Evolutionary conservation across 23 tunicate species (phyloP), one percentile per base, ranked within the genome.

Genomic region (Ciona savignyi): DNA sequence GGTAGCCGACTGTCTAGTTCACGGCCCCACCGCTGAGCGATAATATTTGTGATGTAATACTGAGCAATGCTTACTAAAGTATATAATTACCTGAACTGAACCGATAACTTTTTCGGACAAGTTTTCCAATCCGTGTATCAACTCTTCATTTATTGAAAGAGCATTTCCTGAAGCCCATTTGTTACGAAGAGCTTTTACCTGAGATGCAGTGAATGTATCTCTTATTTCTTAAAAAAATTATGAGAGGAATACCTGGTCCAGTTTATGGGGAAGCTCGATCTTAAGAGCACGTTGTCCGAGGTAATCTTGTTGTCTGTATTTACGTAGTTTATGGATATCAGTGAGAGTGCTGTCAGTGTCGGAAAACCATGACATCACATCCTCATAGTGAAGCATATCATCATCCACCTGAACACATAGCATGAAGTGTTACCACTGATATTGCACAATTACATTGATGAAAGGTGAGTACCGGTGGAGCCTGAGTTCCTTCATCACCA

Each of bases 231-330:
- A 2, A 3, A 23, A 3, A 0, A 48, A n/a, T 72, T 35, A 30
- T 28, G 23, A 2, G 51, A 25, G 35, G 34, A 20, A 51, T 33
- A 0, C 96, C 85, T 78, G 82, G 4, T 75, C 80, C n/a, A 33
- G 29, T 74, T 74, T 79, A 0, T 62, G 73, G 15, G 64, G 85
- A 23, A 89, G 69, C 25, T 95, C 87, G 0, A 76, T 23, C 27
- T 34, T 60, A 65, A 95, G 66, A 1, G 69, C 63, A 34, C 42
- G 32, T 51, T 78, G 77, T 15, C 81, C 75, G 1, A 80, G 62
- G 62, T 76, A 95, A 72, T 95, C 99, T 51, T 95, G 96, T 25
- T 75, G 80, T 73, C 84, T 49, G 72, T 95, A 95, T 84, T 83
- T 83, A 31, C 25, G 73, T 2, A 32, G 65, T 63, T 89, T 95